Conservation (phyloP, 2,888 invertebrate species). For the Apamea sordens region DNA sequence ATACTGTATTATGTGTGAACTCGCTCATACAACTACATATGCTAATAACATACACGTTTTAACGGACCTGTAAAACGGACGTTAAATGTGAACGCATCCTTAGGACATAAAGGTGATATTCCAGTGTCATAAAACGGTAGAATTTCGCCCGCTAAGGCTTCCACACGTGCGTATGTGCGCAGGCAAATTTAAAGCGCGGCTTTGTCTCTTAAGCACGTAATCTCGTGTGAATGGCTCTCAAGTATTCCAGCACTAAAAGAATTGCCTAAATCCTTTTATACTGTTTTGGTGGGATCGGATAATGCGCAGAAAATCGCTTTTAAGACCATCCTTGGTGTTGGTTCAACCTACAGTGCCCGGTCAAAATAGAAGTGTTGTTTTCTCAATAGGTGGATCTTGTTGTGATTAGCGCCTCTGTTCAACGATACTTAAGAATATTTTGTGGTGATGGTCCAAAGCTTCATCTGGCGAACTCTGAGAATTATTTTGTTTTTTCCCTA, state of each 20-base stretch:
- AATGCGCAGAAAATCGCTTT: slow-evolving; percentile 30
- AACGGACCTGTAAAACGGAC: no score
- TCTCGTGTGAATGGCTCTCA: slow-evolving; percentile 52
- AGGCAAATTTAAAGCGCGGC: slow-evolving; percentile 54
- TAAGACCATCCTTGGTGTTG: slow-evolving; percentile 3
- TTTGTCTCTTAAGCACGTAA: slow-evolving; percentile 57
- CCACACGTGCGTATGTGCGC: slow-evolving; percentile 20
- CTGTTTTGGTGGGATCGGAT: slow-evolving; percentile 29
- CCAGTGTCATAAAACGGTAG: slow-evolving; percentile 36
- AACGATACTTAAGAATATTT: neutral
- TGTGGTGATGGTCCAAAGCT: neutral
- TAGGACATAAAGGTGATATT: slow-evolving; percentile 48
- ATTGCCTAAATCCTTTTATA: slow-evolving; percentile 50
- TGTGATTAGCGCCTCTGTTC: neutral
- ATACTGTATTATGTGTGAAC: no score
- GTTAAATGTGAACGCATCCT: no score
- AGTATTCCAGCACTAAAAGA: slow-evolving; percentile 55
- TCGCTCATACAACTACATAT: no score
- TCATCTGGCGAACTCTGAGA: neutral
- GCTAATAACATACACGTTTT: no score
- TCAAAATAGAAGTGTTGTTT: neutral
- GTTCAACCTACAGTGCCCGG: neutral
- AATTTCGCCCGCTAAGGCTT: slow-evolving; percentile 26
- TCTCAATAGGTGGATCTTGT: neutral
- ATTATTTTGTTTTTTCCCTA: neutral